Base-by-base conservation (phyloP, 1,140 invertebrate genomes). In the Lepidostoma basale region DNA sequence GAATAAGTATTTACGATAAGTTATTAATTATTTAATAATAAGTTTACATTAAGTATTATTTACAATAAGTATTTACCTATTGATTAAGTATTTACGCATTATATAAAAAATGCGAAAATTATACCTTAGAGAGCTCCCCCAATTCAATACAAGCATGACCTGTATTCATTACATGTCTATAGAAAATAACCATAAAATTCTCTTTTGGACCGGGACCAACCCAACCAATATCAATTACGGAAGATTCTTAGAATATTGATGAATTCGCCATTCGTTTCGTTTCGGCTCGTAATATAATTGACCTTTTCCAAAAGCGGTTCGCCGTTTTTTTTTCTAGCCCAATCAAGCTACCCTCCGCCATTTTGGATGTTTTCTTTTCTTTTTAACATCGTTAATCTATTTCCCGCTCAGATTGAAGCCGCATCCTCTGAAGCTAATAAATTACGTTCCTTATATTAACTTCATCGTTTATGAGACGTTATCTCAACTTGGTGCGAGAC, bases 391-490 rank as follows among this genome's bases (percentile, higher is more conserved):
- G 52, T 56, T 56, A 33, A 36, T 33, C 26, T 22, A 33, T 56
- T 30, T 30, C 26, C 6, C 20, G 5, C 52, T 33, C 16, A 4
- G 14, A 36, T 33, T 56, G 28, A 33, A 12, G 52, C 26, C 8
- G 23, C 20, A 56, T 36, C 26, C 52, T 22, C 23, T 20, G 18
- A 18, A 33, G 52, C 28, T 56, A 36, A 56, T 56, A 56, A 56
- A 56, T 56, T 56, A 33, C 2, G 28, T 33, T 33, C 52, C 16
- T 30, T 56, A 20, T 56, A 56, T 56, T 56, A 56, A 56, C 52
- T 33, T 56, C 20, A 36, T 9, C 52, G 28, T 33, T 56, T 36
- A 49, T 49, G 45, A 49, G 22, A 49, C 26, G 26, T 49, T 49
- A 23, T 14, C 16, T 49, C 12, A 25, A 49, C 23, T 49, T 49